Conservation (phyloP, 2,113 vertebrate genomes). For the Pterocles burchelli region DNA sequence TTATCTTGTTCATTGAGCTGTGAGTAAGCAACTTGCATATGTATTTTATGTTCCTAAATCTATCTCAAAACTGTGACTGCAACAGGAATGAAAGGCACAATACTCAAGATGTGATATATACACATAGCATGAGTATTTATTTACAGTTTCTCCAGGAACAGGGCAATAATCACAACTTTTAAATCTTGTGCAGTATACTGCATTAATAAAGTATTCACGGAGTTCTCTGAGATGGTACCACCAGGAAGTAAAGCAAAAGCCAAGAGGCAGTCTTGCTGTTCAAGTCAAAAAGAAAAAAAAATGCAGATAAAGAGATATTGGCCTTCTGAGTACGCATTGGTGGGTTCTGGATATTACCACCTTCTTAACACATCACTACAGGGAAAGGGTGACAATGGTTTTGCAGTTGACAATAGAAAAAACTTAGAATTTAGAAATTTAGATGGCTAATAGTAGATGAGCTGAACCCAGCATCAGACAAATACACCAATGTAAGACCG, state of each 20-base stretch:
- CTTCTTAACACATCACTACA: background rate
- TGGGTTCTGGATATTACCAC: background rate
- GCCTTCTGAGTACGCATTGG: background rate
- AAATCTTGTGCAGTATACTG: background rate
- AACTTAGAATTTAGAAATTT: background rate
- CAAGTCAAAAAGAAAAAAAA: background rate
- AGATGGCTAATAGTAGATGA: background rate
- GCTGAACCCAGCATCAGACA: background rate
- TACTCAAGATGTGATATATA: background rate
- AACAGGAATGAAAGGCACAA: background rate
- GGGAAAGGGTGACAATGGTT: accelerated
- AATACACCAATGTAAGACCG: background rate
- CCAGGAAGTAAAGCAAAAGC: background rate
- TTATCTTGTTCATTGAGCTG: background rate
- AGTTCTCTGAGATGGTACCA: background rate
- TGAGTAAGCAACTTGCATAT: background rate
- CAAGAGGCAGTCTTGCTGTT: background rate
- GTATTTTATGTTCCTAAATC: background rate
- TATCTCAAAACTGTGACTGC: background rate
- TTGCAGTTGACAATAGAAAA: background rate
- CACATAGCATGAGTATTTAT: background rate
- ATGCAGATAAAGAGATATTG: background rate
- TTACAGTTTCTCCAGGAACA: background rate
- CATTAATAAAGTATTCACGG: background rate
- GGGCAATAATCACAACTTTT: background rate